Percentiles rank a stretch among this genome's conserved stretches.
Conservation (phyloP, 1,140 invertebrate genomes). For the Hermetia illucens region DNA sequence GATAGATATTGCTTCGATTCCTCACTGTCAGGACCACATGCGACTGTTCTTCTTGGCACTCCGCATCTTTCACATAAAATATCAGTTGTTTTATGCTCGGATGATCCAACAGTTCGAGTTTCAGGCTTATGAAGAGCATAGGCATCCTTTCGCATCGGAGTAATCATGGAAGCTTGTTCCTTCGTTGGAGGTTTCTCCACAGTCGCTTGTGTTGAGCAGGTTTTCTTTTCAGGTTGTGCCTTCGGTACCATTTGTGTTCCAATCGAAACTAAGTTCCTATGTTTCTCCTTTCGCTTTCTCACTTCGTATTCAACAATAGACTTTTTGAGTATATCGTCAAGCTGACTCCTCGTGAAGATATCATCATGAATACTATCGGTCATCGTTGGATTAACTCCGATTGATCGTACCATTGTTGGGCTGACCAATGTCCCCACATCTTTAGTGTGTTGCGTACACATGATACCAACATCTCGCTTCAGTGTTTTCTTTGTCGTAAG, state of each 20-base stretch:
- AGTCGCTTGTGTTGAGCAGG: constrained; percentile 16
- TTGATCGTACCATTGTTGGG: constrained; percentile 8
- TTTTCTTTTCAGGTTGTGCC: constrained; percentile 16
- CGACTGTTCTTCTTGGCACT: constrained; percentile 28
- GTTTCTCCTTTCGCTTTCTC: background rate
- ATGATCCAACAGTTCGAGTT: constrained; percentile 31
- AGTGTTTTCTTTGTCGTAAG: constrained; percentile 13
- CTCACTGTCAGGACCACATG: constrained; percentile 19
- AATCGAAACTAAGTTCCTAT: constrained; percentile 13
- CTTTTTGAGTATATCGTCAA: constrained; percentile 14
- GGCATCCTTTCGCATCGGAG: constrained; percentile 22
- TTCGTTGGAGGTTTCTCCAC: constrained; percentile 18
- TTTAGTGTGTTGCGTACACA: constrained; percentile 33
- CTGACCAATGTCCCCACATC: constrained; percentile 12
- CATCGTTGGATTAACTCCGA: constrained; percentile 12
- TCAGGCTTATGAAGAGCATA: constrained; percentile 28
- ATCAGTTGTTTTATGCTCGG: constrained; percentile 32
- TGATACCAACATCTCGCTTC: constrained; percentile 48
- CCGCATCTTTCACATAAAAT: constrained; percentile 37
- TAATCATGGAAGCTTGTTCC: constrained; percentile 13
- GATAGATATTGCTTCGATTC: constrained; percentile 5
- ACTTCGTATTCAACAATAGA: constrained; percentile 12
- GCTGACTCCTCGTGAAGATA: constrained; percentile 17
- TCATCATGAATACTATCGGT: constrained; percentile 4
- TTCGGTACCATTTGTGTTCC: constrained; percentile 24